These are phyloP conservation scores for Agonopterix alstromeriana DNA, from an alignment of 2,888 invertebrate genomes.

Conservation along the genomic window DNA sequence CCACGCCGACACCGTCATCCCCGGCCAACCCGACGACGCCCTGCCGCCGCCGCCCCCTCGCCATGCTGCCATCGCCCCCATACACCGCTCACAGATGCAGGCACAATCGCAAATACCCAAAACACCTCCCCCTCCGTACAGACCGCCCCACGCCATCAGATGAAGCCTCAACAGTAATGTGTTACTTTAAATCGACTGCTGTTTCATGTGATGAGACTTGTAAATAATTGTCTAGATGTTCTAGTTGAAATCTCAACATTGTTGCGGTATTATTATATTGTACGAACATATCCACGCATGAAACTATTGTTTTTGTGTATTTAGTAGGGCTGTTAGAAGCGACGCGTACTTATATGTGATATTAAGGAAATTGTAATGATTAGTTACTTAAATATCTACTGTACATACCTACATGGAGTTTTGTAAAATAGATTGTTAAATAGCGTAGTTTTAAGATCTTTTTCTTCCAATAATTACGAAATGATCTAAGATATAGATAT, in stretches of 20 bases:
- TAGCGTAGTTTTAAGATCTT: conserved; percentile 25
- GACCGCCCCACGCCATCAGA: conserved; percentile 69
- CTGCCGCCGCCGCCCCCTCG: conserved; percentile 20
- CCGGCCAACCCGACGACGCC: conserved; percentile 23
- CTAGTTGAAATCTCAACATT: conserved; percentile 22
- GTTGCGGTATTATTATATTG: conserved; percentile 61
- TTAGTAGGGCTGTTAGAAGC: conserved; percentile 43
- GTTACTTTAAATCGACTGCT: conserved; percentile 69
- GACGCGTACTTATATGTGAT: conserved; percentile 71
- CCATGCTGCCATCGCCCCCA: conserved; percentile 33
- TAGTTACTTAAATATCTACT: conserved; percentile 55
- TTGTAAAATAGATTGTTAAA: conserved; percentile 38
- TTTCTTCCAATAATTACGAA: conserved; percentile 42
- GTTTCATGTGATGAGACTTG: conserved; percentile 68
- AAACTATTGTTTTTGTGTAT: conserved; percentile 46
- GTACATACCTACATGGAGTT: conserved; percentile 59
- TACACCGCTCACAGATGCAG: conserved; percentile 40
- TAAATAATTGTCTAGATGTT: conserved; percentile 22
- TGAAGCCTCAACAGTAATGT: conserved; percentile 48
- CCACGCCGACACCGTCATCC: conserved; percentile 6
- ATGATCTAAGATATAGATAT: conserved; percentile 6
- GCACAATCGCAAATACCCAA: conserved; percentile 45
- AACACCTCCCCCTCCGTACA: conserved; percentile 70
- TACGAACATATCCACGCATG: conserved; percentile 59
- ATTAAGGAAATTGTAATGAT: conserved; percentile 53